phyloP scores from a whole-genome alignment of 2,888 invertebrate species.

The Thera britannica region DNA sequence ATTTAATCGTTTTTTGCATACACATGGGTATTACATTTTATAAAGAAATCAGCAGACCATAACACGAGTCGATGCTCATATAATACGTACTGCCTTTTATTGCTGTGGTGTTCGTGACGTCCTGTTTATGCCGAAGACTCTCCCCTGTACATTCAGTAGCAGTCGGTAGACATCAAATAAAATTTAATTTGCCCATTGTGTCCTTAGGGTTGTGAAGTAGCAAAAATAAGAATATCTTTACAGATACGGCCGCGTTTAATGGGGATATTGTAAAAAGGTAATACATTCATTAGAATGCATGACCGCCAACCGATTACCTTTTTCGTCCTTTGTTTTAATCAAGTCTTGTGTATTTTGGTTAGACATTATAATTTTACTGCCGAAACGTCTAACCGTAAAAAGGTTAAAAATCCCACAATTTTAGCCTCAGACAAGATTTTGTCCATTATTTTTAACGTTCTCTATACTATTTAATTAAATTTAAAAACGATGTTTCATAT shows the following conservation, averaged over 20 bases:
- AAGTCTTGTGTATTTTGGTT: constrained; percentile 20
- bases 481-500: constrained; percentile 30
- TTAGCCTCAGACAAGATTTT: constrained; percentile 11
- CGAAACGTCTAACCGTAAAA: constrained; percentile 12
- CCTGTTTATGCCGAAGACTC: constrained; percentile 67
- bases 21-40: constrained; percentile 66
- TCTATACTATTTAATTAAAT: constrained; percentile 27
- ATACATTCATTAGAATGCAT: constrained; percentile 35
- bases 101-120: constrained; percentile 66
- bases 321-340: constrained; percentile 24
- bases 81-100: constrained; percentile 42
- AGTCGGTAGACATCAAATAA: constrained; percentile 69
- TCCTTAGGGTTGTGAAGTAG: constrained; percentile 45
- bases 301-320: constrained; percentile 21
- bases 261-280: constrained; percentile 31
- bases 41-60: constrained; percentile 69
- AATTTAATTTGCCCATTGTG: constrained; percentile 78
- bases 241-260: constrained; percentile 35
- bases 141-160: constrained; percentile 62
- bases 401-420: constrained; percentile 11
- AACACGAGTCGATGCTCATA: constrained; percentile 58
- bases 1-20: constrained; percentile 61
- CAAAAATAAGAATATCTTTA: constrained; percentile 43
- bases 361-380: constrained; percentile 9
- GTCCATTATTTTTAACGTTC: constrained; percentile 24